These are phyloP conservation scores for Aphelenchoides fujianensis DNA, from an alignment of 1,140 invertebrate genomes.

Conservation along the genomic window DNA sequence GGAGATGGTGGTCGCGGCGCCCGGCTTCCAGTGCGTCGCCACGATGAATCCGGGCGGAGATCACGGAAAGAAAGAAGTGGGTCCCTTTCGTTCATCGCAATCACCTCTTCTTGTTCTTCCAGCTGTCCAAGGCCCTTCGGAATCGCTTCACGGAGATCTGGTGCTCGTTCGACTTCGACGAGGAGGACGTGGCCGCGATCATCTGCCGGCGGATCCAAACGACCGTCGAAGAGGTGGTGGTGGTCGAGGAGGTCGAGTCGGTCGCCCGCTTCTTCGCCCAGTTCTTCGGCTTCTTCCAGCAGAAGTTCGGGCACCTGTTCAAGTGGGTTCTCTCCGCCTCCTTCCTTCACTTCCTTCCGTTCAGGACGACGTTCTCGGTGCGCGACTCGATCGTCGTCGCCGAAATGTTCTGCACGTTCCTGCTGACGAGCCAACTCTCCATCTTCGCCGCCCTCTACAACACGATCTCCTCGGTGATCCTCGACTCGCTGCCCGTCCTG, in stretches of 20 bases:
- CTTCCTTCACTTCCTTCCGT: slow-evolving; percentile 26
- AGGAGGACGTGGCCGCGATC: slow-evolving; percentile 76
- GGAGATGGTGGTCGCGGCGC: slow-evolving; percentile 71
- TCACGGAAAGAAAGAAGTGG: slow-evolving; percentile 94
- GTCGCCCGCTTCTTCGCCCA: slow-evolving; percentile 71
- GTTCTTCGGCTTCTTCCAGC: slow-evolving; percentile 77
- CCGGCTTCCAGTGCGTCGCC: slow-evolving; percentile 83
- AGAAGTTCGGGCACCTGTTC: slow-evolving; percentile 48
- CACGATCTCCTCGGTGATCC: slow-evolving; percentile 81
- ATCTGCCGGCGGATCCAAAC: slow-evolving; percentile 46
- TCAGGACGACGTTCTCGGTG: slow-evolving; percentile 72
- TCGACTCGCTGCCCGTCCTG: slow-evolving; percentile 77
- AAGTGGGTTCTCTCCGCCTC: slow-evolving; percentile 14
- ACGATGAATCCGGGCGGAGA: slow-evolving; percentile 99
- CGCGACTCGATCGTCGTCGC: slow-evolving; percentile 90
- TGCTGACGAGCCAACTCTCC: neutral
- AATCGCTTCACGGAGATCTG: slow-evolving; percentile 99
- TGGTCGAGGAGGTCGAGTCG: neutral
- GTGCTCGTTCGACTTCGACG: slow-evolving; percentile 75
- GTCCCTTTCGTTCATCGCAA: too few species aligned
- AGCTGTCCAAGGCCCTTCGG: slow-evolving; percentile 87
- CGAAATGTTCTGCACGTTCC: slow-evolving; percentile 75
- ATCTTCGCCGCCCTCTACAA: slow-evolving; percentile 70
- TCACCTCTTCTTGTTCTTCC: slow-evolving; percentile 28
- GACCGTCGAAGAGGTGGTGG: neutral